Evolutionary conservation across 1,140 invertebrate genomes (phyloP).

Genomic region (Drosophila chauvacae): DNA sequence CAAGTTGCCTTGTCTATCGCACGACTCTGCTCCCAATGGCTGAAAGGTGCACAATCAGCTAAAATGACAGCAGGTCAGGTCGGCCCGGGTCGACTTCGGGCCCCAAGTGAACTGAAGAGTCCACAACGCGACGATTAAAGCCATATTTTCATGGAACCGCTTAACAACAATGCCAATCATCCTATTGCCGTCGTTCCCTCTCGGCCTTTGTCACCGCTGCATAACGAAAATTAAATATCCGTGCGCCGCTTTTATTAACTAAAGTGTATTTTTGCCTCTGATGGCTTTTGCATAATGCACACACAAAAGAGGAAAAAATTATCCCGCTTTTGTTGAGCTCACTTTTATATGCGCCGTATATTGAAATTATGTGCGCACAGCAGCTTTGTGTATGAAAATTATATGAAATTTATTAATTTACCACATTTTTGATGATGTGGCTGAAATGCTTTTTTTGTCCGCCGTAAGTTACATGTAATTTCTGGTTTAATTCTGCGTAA

Average conservation of each 20-base stretch:
- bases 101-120: slow-evolving; percentile 5
- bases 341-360: slow-evolving; percentile 35
- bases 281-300: slow-evolving; percentile 56
- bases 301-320: slow-evolving; percentile 43
- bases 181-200: background rate
- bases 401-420: slow-evolving; percentile 58
- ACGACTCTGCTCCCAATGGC: background rate
- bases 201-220: slow-evolving; percentile 16
- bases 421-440: slow-evolving; percentile 64
- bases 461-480: slow-evolving; percentile 17
- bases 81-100: slow-evolving; percentile 12
- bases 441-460: slow-evolving; percentile 31
- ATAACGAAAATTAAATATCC: slow-evolving; percentile 67
- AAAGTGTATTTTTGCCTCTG: slow-evolving; percentile 41
- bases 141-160: slow-evolving; percentile 31
- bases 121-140: slow-evolving; percentile 24
- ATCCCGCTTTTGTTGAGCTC: slow-evolving; percentile 41
- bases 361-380: slow-evolving; percentile 57
- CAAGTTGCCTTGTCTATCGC: slow-evolving; percentile 15
- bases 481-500: slow-evolving; percentile 11
- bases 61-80: slow-evolving; percentile 39
- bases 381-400: slow-evolving; percentile 30
- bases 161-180: slow-evolving; percentile 64
- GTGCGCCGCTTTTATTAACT: slow-evolving; percentile 50
- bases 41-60: slow-evolving; percentile 34